Conservation (phyloP, 1,140 invertebrate species). For the Musca domestica region DNA sequence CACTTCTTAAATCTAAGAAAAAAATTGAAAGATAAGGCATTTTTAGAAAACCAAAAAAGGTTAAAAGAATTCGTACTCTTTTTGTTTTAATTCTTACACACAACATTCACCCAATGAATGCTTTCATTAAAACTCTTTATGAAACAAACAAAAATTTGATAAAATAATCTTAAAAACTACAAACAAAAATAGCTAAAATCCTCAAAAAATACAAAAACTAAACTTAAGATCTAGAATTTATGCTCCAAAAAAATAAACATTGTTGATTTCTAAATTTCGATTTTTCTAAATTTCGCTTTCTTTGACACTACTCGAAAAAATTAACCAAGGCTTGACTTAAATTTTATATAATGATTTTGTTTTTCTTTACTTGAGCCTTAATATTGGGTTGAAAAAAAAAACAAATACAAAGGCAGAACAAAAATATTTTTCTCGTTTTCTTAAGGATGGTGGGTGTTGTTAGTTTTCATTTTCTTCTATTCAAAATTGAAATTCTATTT, state of each 20-base stretch:
- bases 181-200: background rate
- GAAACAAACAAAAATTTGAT: background rate
- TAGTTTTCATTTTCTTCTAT: background rate
- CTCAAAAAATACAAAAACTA: background rate
- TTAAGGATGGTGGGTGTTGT: background rate
- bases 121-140: too few relatives aligned
- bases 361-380: background rate
- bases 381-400: background rate
- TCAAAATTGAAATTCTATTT: background rate
- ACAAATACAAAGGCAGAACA: background rate
- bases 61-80: too few relatives aligned
- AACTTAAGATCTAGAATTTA: background rate
- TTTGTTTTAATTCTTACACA: too few relatives aligned
- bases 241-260: background rate
- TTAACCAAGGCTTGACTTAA: background rate
- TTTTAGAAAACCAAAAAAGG: too few relatives aligned
- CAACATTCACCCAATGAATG: too few relatives aligned
- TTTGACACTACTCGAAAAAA: background rate
- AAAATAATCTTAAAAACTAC: background rate
- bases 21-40: too few relatives aligned
- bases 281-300: too few relatives aligned
- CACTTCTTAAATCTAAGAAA: too few relatives aligned
- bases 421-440: background rate
- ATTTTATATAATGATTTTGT: background rate
- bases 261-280: background rate